Evolutionary conservation across 2,113 vertebrate species (phyloP).

Genomic region (Sterna hirundo): DNA sequence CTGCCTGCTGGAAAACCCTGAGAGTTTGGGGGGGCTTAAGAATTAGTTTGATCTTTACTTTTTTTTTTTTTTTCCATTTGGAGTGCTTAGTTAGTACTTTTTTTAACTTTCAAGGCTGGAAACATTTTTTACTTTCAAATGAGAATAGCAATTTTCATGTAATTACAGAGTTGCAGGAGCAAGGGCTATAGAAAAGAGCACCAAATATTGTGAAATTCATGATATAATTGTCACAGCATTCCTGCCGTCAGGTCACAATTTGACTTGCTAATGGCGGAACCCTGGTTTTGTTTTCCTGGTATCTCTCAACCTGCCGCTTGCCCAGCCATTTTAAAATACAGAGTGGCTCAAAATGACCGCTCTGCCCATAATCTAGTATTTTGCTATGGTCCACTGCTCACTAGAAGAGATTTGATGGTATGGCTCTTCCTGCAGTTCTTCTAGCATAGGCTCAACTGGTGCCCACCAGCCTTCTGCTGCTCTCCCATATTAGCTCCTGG

Average conservation of each 20-base stretch:
- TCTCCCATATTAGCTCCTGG: rapidly evolving
- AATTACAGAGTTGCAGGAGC: background rate
- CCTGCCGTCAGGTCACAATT: background rate
- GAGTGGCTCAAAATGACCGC: background rate
- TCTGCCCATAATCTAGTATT: background rate
- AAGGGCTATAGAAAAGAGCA: background rate
- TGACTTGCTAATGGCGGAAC: background rate
- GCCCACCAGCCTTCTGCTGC: background rate
- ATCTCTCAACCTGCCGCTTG: background rate
- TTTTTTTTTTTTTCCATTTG: background rate
- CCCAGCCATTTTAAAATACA: background rate
- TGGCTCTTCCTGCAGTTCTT: background rate
- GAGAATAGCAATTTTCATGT: background rate
- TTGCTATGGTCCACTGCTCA: background rate
- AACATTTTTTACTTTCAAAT: background rate
- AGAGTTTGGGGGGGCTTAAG: background rate
- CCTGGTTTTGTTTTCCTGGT: background rate
- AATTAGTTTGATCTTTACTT: background rate
- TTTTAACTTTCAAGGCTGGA: background rate
- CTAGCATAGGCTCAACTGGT: background rate
- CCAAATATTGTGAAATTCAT: background rate
- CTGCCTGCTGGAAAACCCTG: background rate
- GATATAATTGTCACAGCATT: background rate
- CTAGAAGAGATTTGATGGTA: background rate
- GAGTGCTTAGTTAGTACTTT: background rate